Conservation (phyloP, 2,888 invertebrate genomes). For the Sericinus montela region DNA sequence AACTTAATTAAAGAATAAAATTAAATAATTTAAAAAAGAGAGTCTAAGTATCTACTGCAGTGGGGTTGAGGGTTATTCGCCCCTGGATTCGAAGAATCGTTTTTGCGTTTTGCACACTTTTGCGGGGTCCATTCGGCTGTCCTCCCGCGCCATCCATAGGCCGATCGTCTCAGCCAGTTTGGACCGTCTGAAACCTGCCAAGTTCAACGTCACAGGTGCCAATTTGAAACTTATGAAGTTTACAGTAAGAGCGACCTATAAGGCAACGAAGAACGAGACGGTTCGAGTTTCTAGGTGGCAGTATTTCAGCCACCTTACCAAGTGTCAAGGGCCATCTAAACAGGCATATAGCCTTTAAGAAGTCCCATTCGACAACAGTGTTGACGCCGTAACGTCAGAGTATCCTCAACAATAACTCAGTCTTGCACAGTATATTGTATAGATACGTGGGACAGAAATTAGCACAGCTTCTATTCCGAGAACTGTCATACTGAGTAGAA, state of each 20-base stretch:
- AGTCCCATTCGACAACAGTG: conserved; percentile 7
- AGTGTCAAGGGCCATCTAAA: neutral
- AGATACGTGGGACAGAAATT: conserved; percentile 27
- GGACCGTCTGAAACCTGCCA: conserved; percentile 10
- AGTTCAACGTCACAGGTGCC: neutral
- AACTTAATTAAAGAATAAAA: no score
- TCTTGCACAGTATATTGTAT: conserved; percentile 26
- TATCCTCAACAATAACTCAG: conserved; percentile 22
- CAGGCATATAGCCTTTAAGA: neutral
- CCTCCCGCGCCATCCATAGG: conserved; percentile 1
- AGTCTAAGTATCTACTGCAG: conserved; percentile 56
- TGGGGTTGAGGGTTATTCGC: conserved; percentile 31
- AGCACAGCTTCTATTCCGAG: conserved; percentile 40
- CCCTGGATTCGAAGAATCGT: conserved; percentile 21
- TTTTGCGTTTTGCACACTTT: conserved; percentile 5
- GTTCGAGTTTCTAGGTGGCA: conserved; percentile 7
- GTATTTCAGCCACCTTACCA: neutral
- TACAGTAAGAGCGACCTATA: neutral
- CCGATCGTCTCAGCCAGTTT: conserved; percentile 6
- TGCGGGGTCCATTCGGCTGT: conserved; percentile 13
- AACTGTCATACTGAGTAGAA: conserved; percentile 55
- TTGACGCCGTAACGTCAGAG: conserved; percentile 11
- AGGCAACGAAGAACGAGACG: neutral
- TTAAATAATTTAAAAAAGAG: conserved; percentile 30
- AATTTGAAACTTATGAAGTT: neutral